These are phyloP conservation scores for Tachuris rubrigastra DNA, from an alignment of 2,113 vertebrate genomes.

Conservation along the genomic window DNA sequence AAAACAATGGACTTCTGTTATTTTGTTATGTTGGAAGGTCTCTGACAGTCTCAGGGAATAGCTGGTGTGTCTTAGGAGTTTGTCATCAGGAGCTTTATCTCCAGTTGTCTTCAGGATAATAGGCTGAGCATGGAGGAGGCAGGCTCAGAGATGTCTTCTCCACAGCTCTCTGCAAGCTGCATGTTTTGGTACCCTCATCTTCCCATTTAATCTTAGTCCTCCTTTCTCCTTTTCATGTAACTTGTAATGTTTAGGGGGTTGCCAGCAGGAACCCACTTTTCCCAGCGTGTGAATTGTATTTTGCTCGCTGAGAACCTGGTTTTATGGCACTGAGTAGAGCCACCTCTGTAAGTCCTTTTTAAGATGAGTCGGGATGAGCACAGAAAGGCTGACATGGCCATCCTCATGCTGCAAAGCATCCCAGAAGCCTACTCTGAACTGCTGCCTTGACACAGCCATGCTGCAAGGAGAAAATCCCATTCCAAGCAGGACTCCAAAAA, in stretches of 20 bases:
- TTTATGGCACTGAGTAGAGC: neutral
- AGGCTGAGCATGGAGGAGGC: neutral
- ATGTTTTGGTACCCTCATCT: neutral
- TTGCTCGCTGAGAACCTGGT: neutral
- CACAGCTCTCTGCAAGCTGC: neutral
- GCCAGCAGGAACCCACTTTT: neutral
- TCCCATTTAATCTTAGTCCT: neutral
- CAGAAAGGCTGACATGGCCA: neutral
- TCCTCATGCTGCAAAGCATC: neutral
- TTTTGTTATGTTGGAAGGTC: neutral
- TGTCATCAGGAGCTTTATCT: neutral
- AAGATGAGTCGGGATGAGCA: neutral
- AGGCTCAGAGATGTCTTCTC: neutral
- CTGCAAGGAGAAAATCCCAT: neutral
- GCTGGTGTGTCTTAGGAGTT: neutral
- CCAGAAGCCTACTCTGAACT: neutral
- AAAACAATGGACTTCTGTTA: neutral
- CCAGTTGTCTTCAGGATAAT: rapidly evolving
- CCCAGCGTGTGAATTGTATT: rapidly evolving
- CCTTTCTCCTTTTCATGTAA: neutral
- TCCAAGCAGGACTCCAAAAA: neutral
- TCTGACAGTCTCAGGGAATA: neutral
- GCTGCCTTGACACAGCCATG: neutral
- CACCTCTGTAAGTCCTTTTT: neutral
- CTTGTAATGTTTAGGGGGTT: neutral